Conservation (phyloP, 2,797 vertebrate genomes). For the Fistularia tabacaria region DNA sequence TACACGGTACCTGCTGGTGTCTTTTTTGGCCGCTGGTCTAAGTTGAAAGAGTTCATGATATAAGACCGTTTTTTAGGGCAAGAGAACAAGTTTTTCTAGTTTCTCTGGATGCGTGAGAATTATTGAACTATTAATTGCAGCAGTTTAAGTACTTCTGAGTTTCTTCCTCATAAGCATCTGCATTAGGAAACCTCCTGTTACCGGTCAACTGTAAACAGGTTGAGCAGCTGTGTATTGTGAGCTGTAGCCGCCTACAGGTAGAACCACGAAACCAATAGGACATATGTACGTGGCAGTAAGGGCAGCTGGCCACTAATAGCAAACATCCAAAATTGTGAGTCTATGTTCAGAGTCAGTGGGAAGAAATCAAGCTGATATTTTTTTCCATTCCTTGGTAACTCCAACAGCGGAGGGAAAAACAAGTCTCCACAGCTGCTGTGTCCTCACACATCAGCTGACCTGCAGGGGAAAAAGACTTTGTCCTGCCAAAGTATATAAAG, state of each 20-base stretch:
- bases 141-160: too few species aligned
- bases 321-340: constrained; percentile 26
- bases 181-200: neutral
- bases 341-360: constrained; percentile 38
- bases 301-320: constrained; percentile 39
- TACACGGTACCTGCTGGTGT: too few species aligned
- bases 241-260: constrained; percentile 24
- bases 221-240: constrained; percentile 47
- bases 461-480: constrained; percentile 28
- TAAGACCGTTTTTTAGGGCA: too few species aligned
- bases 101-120: too few species aligned
- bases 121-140: too few species aligned
- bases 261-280: constrained; percentile 13
- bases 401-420: constrained; percentile 23
- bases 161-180: neutral
- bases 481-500: constrained; percentile 57
- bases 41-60: too few species aligned
- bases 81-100: too few species aligned
- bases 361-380: constrained; percentile 25
- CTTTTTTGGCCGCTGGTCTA: too few species aligned
- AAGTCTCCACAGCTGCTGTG: constrained; percentile 15
- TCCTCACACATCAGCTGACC: constrained; percentile 37
- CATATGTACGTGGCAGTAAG: constrained; percentile 22
- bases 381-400: constrained; percentile 21
- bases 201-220: constrained; percentile 25